Conservation (phyloP, 2,113 vertebrate genomes). For the Prionailurus viverrinus region DNA sequence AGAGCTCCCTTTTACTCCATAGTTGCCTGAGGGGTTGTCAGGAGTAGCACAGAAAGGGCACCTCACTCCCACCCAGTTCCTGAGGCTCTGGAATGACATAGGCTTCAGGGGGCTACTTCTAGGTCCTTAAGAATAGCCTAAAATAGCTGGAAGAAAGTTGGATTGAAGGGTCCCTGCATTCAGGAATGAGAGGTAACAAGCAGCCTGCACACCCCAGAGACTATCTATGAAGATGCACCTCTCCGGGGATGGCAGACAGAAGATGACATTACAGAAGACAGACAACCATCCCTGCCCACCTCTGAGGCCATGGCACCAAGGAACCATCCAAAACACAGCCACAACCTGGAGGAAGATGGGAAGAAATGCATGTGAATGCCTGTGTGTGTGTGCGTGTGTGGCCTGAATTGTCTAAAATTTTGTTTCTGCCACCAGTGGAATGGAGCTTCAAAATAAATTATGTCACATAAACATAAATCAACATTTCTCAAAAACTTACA, state of each 20-base stretch:
- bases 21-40: not conserved
- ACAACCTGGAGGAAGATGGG: not conserved
- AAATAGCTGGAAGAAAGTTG: not conserved
- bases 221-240: not conserved
- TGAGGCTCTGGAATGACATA: not conserved
- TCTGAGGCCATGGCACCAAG: not conserved
- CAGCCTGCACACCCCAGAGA: not conserved
- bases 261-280: not conserved
- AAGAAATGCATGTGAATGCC: not conserved
- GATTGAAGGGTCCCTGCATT: not conserved
- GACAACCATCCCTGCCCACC: not conserved
- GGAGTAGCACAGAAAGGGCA: not conserved
- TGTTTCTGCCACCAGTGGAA: not conserved
- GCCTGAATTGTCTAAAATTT: not conserved
- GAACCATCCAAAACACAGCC: not conserved
- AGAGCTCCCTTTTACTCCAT: not conserved
- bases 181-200: not conserved
- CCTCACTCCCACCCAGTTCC: not conserved
- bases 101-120: not conserved
- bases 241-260: not conserved
- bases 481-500: not conserved
- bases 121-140: not conserved
- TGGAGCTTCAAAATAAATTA: not conserved
- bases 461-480: not conserved
- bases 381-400: too few species aligned